Percentiles rank a stretch among this genome's conserved stretches.
phyloP scores from a whole-genome alignment of 2,888 invertebrate genomes.

The Papilio gigon region DNA sequence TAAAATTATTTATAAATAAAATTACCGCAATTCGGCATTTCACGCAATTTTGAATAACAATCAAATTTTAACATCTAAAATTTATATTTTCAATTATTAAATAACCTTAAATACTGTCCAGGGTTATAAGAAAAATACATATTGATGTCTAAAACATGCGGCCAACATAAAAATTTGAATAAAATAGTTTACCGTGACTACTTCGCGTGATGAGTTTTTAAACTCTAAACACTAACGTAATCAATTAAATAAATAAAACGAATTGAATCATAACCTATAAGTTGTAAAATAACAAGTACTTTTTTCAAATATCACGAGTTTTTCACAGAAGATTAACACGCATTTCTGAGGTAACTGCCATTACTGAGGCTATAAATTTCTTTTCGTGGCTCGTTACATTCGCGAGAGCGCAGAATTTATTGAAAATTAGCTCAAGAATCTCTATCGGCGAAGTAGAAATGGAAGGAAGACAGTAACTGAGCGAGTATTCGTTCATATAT shows the following conservation, averaged over 20 bases:
- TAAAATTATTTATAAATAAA: too few species aligned
- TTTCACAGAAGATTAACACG: constrained; percentile 80
- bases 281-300: constrained; percentile 56
- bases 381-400: constrained; percentile 70
- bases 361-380: constrained; percentile 77
- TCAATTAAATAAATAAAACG: neutral
- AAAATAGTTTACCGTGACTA: neutral
- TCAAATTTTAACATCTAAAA: too few species aligned
- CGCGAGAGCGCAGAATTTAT: constrained; percentile 77
- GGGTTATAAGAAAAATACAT: too few species aligned
- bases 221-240: neutral
- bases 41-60: too few species aligned
- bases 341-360: constrained; percentile 76
- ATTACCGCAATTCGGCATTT: too few species aligned
- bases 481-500: constrained; percentile 2
- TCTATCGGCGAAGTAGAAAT: constrained; percentile 30
- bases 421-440: constrained; percentile 69
- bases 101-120: too few species aligned
- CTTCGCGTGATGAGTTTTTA: neutral
- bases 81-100: too few species aligned
- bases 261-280: constrained; percentile 41
- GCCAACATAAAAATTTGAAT: neutral
- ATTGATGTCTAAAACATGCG: too few species aligned
- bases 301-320: constrained; percentile 62
- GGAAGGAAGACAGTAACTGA: constrained; percentile 30